phyloP scores from a whole-genome alignment of 2,888 invertebrate genomes.

The Dynastes grantii region DNA sequence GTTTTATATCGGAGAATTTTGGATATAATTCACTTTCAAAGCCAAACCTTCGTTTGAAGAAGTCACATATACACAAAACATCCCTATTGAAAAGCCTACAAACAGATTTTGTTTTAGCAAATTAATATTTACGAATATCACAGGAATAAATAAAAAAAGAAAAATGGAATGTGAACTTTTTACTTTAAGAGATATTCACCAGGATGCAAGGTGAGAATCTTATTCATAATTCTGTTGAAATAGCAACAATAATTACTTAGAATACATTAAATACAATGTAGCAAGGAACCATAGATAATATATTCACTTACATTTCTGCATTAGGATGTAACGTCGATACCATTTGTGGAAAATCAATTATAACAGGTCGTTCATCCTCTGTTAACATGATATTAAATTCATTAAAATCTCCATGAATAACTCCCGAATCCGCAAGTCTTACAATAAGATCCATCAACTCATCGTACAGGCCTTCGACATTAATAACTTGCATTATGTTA shows the following conservation, averaged over 20 bases:
- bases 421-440: slow-evolving; percentile 92
- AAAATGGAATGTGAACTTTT: too few relatives aligned
- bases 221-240: too few relatives aligned
- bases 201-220: too few relatives aligned
- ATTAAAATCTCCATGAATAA: slow-evolving; percentile 99
- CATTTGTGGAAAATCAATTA: slow-evolving; percentile 99
- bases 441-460: slow-evolving; percentile 95
- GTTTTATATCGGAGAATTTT: slow-evolving; percentile 82
- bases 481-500: slow-evolving; percentile 76
- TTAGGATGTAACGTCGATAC: slow-evolving; percentile 94
- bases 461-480: slow-evolving; percentile 88
- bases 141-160: background rate
- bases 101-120: slow-evolving; percentile 42
- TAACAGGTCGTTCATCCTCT: slow-evolving; percentile 83
- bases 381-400: slow-evolving; percentile 98
- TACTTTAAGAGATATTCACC: too few relatives aligned
- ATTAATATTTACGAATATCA: slow-evolving; percentile 5
- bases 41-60: slow-evolving; percentile 91
- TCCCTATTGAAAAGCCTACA: slow-evolving; percentile 93
- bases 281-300: background rate
- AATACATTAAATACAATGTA: too few relatives aligned
- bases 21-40: slow-evolving; percentile 91
- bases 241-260: too few relatives aligned
- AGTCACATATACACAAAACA: slow-evolving; percentile 91
- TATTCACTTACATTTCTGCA: slow-evolving; percentile 83